Evolutionary conservation across 2,797 vertebrate genomes (phyloP).

Genomic region (Manis javanica): DNA sequence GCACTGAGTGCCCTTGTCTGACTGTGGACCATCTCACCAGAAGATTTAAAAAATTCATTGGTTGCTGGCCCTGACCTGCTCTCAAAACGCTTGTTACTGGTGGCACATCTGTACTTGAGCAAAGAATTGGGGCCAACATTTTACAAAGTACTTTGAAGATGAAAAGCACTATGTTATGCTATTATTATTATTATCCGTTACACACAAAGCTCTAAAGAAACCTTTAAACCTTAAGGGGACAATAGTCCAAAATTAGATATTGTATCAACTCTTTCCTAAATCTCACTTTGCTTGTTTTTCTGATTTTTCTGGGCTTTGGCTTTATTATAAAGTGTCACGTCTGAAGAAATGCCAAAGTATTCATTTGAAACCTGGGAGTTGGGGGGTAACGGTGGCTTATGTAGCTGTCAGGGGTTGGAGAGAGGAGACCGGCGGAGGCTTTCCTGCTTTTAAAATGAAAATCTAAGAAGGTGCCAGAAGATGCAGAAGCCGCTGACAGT

Average conservation of each 20-base stretch:
- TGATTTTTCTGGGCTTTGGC: slow-evolving; percentile 69
- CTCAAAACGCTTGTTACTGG: slow-evolving; percentile 39
- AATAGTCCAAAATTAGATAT: slow-evolving; percentile 84
- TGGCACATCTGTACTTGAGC: slow-evolving; percentile 65
- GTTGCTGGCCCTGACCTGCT: slow-evolving; percentile 34
- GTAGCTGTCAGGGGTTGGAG: slow-evolving; percentile 38
- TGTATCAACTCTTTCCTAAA: slow-evolving; percentile 80
- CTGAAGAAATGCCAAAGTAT: slow-evolving; percentile 76
- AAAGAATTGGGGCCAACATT: slow-evolving; percentile 80
- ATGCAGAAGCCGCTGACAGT: slow-evolving; percentile 37
- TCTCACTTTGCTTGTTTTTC: slow-evolving; percentile 83
- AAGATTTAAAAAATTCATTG: slow-evolving; percentile 1
- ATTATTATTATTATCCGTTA: slow-evolving; percentile 79
- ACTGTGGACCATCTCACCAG: neutral
- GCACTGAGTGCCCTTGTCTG: neutral
- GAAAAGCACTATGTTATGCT: slow-evolving; percentile 80
- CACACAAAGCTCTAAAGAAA: slow-evolving; percentile 79
- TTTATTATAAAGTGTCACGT: slow-evolving; percentile 77
- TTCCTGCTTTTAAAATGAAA: slow-evolving; percentile 73
- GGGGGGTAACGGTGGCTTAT: slow-evolving; percentile 47
- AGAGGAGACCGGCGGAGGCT: slow-evolving; percentile 27
- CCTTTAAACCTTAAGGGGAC: slow-evolving; percentile 75
- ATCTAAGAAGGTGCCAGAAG: slow-evolving; percentile 49
- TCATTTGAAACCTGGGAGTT: slow-evolving; percentile 68
- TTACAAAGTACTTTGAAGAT: slow-evolving; percentile 84